phyloP scores from a whole-genome alignment of 2,797 vertebrate species.

The Cossypha niveicapilla region DNA sequence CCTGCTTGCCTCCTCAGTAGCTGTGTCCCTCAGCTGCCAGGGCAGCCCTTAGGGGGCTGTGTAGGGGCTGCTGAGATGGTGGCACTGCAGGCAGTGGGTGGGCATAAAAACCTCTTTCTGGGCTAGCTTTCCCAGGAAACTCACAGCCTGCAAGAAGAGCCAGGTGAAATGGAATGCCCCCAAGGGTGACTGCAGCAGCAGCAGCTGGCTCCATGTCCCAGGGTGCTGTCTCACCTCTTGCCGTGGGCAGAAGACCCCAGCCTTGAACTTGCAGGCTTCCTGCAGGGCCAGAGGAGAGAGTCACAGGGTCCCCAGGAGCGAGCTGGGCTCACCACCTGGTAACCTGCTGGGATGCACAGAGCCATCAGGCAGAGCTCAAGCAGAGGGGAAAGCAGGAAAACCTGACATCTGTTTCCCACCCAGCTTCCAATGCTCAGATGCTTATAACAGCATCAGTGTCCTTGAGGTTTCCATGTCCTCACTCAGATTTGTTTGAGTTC shows the following conservation, averaged over 20 bases:
- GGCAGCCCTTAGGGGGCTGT: background rate
- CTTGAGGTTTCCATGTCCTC: background rate
- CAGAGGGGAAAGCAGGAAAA: background rate
- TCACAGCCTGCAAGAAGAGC: background rate
- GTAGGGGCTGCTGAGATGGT: background rate
- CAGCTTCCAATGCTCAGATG: background rate
- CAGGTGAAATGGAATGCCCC: background rate
- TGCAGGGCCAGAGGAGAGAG: rapidly evolving
- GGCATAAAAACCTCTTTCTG: background rate
- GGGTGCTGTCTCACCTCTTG: background rate
- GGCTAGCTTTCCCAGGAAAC: background rate
- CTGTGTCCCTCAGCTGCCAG: rapidly evolving
- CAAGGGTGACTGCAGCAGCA: background rate
- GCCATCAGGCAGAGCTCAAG: rapidly evolving
- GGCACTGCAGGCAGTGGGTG: background rate
- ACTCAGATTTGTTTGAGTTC: background rate
- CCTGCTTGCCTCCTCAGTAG: background rate
- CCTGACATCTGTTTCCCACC: background rate
- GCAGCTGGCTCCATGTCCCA: background rate
- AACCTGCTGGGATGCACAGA: background rate
- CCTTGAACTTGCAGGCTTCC: background rate
- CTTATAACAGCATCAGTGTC: background rate
- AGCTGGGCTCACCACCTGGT: background rate
- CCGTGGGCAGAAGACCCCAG: background rate
- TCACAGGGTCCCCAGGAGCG: rapidly evolving